phyloP scores from a whole-genome alignment of 2,113 vertebrate species.

The Pteropus alecto region DNA sequence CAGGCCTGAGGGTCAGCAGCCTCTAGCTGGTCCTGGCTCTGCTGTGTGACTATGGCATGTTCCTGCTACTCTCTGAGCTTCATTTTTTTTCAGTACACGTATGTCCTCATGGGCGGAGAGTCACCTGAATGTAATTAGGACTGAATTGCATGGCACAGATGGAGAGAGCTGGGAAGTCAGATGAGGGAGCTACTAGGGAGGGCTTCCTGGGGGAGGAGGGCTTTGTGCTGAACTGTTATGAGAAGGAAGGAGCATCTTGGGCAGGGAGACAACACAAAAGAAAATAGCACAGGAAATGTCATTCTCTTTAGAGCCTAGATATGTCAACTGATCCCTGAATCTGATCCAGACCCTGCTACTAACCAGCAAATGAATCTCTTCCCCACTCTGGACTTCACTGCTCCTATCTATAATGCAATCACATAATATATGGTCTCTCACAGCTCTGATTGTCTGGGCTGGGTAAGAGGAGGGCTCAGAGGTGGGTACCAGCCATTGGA shows the following conservation, averaged over 20 bases:
- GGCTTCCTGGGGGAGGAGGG: background rate
- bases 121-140: background rate
- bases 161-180: no score
- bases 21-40: background rate
- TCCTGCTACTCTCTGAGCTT: background rate
- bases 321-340: background rate
- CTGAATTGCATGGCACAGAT: background rate
- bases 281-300: background rate
- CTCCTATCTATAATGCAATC: background rate
- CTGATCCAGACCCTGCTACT: no score
- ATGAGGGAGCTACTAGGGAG: background rate
- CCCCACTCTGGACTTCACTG: background rate
- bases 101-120: accelerated
- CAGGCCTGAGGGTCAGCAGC: background rate
- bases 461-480: background rate
- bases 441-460: background rate
- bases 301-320: background rate
- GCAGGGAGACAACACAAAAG: background rate
- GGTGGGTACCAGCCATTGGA: background rate
- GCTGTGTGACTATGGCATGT: background rate
- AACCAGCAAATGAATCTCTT: background rate
- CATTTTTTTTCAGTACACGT: background rate
- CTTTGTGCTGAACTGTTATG: background rate
- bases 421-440: accelerated
- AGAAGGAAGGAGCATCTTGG: background rate